Base-by-base conservation (phyloP, 2,113 vertebrate genomes). In the Paradoxurus hermaphroditus region DNA sequence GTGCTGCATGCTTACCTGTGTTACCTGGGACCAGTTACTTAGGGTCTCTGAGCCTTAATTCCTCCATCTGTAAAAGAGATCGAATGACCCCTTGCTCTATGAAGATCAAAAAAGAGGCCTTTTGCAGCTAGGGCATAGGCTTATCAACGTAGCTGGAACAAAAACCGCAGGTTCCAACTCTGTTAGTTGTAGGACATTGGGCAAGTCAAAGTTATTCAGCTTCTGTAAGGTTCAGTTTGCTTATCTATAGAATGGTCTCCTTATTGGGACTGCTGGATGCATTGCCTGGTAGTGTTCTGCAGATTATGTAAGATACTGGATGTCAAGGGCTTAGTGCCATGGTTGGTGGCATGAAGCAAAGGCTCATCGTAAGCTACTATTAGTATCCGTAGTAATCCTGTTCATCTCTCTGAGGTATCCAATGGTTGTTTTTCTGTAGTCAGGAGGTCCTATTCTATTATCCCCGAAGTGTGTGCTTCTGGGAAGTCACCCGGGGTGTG, bases 401-500 rank as follows among this genome's bases (percentile, higher is more conserved):
- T 4, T 21, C 29, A n/a, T 83, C 21, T 46, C 9, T 51, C 41
- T 59, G 36, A 34, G 4, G 23, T 88, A 14, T 59, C 2, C 29
- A 63, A 2, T 3, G 41, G 72, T 10, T 21, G 1, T 41, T 39
- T 6, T 39, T 87, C 25, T 41, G 12, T 88, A 36, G 53, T 27
- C 27, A 72, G 65, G 16, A 65, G n/a, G 21, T 67, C 90, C 11
- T 83, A 0, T 72, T 67, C 8, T 21, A 5, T 75, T 34, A n/a
- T 31, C 7, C 31, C 7, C 34, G 56, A 49, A 34, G 34, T 36
- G 12, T 68, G 19, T 77, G 53, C 59, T 65, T 59, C 41, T 73
- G 2, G 34, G 56, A 4, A 41, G 51, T 56, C 12, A 7, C 46
- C 4, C 0, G 21, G 1, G 41, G 2, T 39, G 29, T 39, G 19